phyloP scores from a whole-genome alignment of 2,888 invertebrate species.

The Hofmannophila pseudospretella region DNA sequence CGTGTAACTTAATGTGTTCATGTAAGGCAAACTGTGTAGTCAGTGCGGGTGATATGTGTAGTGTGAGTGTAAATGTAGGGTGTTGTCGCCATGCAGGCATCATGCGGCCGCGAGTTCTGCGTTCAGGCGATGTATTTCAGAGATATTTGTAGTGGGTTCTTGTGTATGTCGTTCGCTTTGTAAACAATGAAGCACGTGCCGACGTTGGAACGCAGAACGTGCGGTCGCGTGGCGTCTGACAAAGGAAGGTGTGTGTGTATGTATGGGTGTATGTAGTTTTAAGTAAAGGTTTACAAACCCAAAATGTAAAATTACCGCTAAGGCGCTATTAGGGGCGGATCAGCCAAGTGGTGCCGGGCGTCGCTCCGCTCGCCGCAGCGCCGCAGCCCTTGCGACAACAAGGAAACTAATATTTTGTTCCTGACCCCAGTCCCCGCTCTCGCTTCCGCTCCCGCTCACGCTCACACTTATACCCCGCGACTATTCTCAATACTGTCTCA shows the following conservation, averaged over 20 bases:
- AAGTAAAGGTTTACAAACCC: conserved; percentile 79
- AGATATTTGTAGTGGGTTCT: background rate
- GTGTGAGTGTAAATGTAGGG: conserved; percentile 11
- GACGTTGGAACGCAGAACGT: background rate
- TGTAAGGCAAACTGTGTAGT: conserved; percentile 8
- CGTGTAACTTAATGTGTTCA: conserved; percentile 8
- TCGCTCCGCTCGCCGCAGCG: conserved; percentile 72
- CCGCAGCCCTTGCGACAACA: conserved; percentile 79
- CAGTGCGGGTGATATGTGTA: conserved; percentile 1
- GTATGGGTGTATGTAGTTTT: conserved; percentile 42
- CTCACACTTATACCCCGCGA: conserved; percentile 26
- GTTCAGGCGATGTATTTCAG: background rate
- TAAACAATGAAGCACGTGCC: background rate
- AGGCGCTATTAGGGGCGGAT: conserved; percentile 72
- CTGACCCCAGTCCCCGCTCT: conserved; percentile 61
- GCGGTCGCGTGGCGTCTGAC: background rate
- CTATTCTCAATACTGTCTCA: background rate
- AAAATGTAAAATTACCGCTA: conserved; percentile 76
- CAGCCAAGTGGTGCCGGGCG: conserved; percentile 64
- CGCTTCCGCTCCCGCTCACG: conserved; percentile 39
- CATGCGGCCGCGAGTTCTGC: conserved; percentile 1
- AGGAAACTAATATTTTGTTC: conserved; percentile 79
- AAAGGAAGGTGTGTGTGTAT: conserved; percentile 7
- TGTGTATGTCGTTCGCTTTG: background rate
- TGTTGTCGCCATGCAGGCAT: conserved; percentile 1